Percentiles rank a stretch among this genome's conserved stretches.
These are phyloP conservation scores for Myiopsitta monachus DNA, from an alignment of 2,113 vertebrate species.

Conservation along the genomic window DNA sequence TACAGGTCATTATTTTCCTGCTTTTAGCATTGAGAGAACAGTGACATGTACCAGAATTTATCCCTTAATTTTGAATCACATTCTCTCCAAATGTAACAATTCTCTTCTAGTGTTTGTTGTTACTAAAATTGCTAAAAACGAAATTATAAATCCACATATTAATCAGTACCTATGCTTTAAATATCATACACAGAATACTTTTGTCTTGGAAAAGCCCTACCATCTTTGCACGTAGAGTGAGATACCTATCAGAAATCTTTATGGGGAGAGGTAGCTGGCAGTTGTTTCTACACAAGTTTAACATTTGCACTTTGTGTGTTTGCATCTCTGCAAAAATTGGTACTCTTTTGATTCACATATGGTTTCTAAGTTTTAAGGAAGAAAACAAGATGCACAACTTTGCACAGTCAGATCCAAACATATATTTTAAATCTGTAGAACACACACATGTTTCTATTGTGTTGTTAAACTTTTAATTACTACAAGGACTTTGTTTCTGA, in stretches of 20 bases:
- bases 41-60: constrained; percentile 14
- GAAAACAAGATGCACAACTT: background rate
- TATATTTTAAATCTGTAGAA: background rate
- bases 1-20: constrained; percentile 52
- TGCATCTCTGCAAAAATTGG: background rate
- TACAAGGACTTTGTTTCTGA: background rate
- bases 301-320: background rate
- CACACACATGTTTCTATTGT: background rate
- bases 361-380: background rate
- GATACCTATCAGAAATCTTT: background rate
- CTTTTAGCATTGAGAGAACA: constrained; percentile 19
- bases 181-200: background rate
- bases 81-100: constrained; percentile 12
- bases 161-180: background rate
- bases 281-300: background rate
- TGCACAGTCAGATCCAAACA: background rate
- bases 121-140: background rate
- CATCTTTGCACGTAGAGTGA: background rate
- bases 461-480: background rate
- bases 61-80: background rate
- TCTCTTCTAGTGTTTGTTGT: background rate
- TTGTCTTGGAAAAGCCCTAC: background rate
- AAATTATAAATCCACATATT: background rate
- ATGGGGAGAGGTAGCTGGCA: background rate
- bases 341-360: background rate